Evolutionary conservation across 2,113 vertebrate genomes (phyloP).

Genomic region (Embiotoca jacksoni): DNA sequence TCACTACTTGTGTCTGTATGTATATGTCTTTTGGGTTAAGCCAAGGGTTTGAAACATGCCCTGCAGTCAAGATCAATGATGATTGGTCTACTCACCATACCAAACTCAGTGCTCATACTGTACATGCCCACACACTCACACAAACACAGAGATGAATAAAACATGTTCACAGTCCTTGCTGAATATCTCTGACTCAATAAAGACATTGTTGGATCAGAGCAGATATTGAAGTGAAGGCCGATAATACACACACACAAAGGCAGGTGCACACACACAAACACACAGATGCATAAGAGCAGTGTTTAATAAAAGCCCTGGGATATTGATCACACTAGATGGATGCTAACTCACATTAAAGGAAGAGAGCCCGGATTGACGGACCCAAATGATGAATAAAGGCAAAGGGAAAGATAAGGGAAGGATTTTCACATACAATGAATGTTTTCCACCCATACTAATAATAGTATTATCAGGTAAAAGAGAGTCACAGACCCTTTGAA

Average conservation of each 20-base stretch:
- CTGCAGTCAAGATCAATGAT: slow-evolving; percentile 55
- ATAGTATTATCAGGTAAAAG: slow-evolving; percentile 55
- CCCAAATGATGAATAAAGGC: slow-evolving; percentile 47
- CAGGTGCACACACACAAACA: slow-evolving; percentile 7
- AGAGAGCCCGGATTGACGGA: slow-evolving; percentile 34
- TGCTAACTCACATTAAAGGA: slow-evolving; percentile 70
- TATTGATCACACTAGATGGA: slow-evolving; percentile 75
- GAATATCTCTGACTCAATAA: slow-evolving; percentile 63
- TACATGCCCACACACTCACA: neutral
- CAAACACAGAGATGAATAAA: slow-evolving; percentile 43
- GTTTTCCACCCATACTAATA: neutral
- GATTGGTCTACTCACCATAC: slow-evolving; percentile 48
- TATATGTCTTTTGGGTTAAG: slow-evolving; percentile 25
- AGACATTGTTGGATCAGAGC: slow-evolving; percentile 41
- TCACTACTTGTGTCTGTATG: neutral
- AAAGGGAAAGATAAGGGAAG: slow-evolving; percentile 21
- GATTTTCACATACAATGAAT: slow-evolving; percentile 26
- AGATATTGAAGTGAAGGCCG: slow-evolving; percentile 41
- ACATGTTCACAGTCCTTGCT: slow-evolving; percentile 37
- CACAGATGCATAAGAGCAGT: slow-evolving; percentile 45
- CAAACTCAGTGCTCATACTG: slow-evolving; percentile 2
- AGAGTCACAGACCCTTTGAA: slow-evolving; percentile 58
- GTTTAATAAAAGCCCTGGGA: slow-evolving; percentile 71
- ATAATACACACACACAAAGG: slow-evolving; percentile 12
- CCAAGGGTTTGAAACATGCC: slow-evolving; percentile 44